Evolutionary conservation across 2,888 invertebrate genomes (phyloP), one percentile per base, ranked within the genome.

Genomic region (Xestoiulus laeticollis): DNA sequence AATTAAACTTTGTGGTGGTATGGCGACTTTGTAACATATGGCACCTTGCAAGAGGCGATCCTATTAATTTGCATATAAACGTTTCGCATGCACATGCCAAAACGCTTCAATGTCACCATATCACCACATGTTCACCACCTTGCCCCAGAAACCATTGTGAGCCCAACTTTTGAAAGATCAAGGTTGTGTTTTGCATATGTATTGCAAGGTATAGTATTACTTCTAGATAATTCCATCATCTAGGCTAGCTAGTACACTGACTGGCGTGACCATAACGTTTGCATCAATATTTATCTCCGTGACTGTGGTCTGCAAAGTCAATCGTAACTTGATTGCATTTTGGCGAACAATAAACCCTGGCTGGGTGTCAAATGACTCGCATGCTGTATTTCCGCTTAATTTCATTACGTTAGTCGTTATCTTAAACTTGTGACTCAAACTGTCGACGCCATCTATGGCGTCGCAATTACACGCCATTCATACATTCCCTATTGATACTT

Each of bases 261-360:
- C 1, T 78, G 78, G 16, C 78, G 30, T 78, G 16, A 78, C 78
- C 78, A 32, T 78, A 78, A 78, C 16, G 30, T 30, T 26, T 3
- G 16, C 30, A 26, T 22, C 59, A 48, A 8, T 19, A 59, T 59
- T 14, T 59, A 59, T n/a, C 19, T n/a, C n/a, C 2, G 6, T 78
- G 14, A 30, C 32, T 1, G 78, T 26, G 12, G 12, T 30, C 30
- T 2, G 78, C 30, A 78, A 78, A 78, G 30, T 78, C 78, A 78
- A 78, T 78, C 78, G 30, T 78, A 78, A 78, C 78, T 78, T 59
- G 59, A 59, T 59, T 59, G n/a, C n/a, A 6, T 59, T 59, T n/a
- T 59, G 59, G 59, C 30, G 68, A 68, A 68, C 26, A 68, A 68
- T 68, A 68, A 68, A 68, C 68, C 26, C 30, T 14, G 30, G 30